Percentiles rank a stretch among this genome's conserved stretches.
Conservation (phyloP, 2,113 vertebrate species). For the Miniopterus natalensis region DNA sequence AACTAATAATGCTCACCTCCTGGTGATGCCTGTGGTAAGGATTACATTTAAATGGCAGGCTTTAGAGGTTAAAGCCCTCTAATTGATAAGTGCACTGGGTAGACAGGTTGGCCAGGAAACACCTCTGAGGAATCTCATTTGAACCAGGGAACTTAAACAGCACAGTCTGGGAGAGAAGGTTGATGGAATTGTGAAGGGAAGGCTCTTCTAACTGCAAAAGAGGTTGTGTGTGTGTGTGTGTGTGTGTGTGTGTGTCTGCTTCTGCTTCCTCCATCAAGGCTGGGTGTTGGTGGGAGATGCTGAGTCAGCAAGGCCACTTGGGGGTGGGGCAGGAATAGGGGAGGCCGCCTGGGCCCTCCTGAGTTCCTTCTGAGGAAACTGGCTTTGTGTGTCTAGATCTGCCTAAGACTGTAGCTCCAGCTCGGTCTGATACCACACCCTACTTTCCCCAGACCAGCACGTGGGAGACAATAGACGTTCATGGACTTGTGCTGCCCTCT, state of each 20-base stretch:
- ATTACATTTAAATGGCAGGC: not conserved
- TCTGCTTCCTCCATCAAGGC: not conserved
- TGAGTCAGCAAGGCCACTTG: constrained; percentile 1
- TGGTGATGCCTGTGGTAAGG: not conserved
- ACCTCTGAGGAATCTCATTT: not conserved
- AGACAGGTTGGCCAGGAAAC: not conserved
- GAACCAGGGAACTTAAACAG: constrained; percentile 15
- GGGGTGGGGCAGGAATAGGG: not conserved
- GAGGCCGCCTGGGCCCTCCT: not conserved
- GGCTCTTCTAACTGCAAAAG: not conserved
- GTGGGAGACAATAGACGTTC: not conserved
- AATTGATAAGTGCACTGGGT: not conserved
- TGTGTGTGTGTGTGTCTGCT: not conserved
- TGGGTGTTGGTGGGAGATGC: not conserved
- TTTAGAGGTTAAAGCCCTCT: not conserved
- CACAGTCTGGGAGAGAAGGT: not conserved
- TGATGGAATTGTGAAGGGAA: not conserved
- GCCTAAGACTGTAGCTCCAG: not conserved
- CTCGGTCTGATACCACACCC: not conserved
- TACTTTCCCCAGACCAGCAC: not conserved
- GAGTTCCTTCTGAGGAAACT: not conserved
- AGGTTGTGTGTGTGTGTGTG: not conserved
- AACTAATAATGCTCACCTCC: not conserved
- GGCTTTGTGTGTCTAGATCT: not conserved
- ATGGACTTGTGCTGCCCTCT: constrained; percentile 68